Conservation (phyloP, 30 jellyfish, hydroid and myxozoan species). For the Nemopilema nomurai region DNA sequence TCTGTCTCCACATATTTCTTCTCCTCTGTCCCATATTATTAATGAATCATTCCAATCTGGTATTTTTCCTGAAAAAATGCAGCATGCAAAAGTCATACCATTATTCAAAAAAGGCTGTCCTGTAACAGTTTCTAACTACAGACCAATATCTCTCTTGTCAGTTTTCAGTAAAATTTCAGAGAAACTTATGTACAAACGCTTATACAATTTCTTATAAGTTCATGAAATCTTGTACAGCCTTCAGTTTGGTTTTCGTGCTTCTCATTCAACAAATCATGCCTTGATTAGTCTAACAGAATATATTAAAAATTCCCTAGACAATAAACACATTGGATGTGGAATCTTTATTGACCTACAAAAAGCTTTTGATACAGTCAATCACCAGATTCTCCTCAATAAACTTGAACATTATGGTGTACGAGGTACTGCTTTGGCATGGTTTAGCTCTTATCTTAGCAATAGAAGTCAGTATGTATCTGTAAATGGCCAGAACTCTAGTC, state of each 20-base stretch:
- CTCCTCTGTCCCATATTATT: slow-evolving; percentile 46
- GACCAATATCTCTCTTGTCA: slow-evolving; percentile 57
- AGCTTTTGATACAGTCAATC: slow-evolving; percentile 39
- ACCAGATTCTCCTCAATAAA: slow-evolving; percentile 7
- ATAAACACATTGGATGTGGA: slow-evolving; percentile 35
- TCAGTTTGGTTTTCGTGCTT: slow-evolving; percentile 42
- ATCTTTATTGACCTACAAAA: slow-evolving; percentile 26
- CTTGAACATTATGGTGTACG: slow-evolving; percentile 25
- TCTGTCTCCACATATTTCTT: slow-evolving; percentile 48
- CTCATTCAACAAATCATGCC: slow-evolving; percentile 25
- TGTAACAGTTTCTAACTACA: slow-evolving; percentile 40
- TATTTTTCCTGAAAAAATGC: slow-evolving; percentile 32
- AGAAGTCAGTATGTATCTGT: slow-evolving; percentile 13
- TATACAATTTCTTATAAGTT: slow-evolving; percentile 14
- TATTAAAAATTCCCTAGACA: slow-evolving; percentile 33
- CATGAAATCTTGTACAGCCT: slow-evolving; percentile 10
- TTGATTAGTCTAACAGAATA: slow-evolving; percentile 31
- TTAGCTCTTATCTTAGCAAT: background rate
- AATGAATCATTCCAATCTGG: slow-evolving; percentile 49
- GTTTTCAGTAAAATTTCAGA: slow-evolving; percentile 28
- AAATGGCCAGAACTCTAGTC: slow-evolving; percentile 14
- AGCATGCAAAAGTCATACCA: slow-evolving; percentile 56
- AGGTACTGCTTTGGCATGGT: slow-evolving; percentile 13
- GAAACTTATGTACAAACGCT: slow-evolving; percentile 34
- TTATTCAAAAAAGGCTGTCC: slow-evolving; percentile 47